Evolutionary conservation across 1,140 invertebrate species (phyloP), one percentile per base, ranked within the genome.

Genomic region (Panulirus ornatus): DNA sequence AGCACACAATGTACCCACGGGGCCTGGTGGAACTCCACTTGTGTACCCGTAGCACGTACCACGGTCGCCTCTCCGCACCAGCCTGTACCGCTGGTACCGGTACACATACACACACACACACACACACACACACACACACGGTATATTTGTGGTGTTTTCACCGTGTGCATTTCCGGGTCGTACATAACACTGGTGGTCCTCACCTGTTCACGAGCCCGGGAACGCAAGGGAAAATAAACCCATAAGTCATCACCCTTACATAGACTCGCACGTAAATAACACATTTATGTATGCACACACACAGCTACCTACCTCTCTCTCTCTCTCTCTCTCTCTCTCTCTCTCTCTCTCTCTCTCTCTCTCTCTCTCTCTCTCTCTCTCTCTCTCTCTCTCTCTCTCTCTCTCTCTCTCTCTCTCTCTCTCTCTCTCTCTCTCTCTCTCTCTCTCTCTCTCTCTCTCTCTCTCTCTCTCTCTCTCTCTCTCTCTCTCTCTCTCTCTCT

Each of bases 401-500:
- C 27, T 34, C 9, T 8, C 71, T 34, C 5, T 75, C 36, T 11
- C 36, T 38, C 27, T 75, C 71, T 8, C 71, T 75, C 71, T 75
- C 27, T 5, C 71, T 75, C 36, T 30, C 27, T 75, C 71, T 75
- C 71, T 30, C 71, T 75, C 36, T 11, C 71, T 75, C 36, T 30
- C 27, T 75, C 36, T 36, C 19, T 78, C 38, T 38, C 75, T 42
- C 9, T 76, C 30, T 5, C 73, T 76, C 9, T 36, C 9, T 36
- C 30, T 9, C 30, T 38, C 73, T 76, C 9, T 11, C 30, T 9
- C 9, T 38, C 30, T 36, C 30, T 36, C 73, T 11, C 38, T 36
- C 73, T 38, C 73, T 76, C 73, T 36, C 75, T 78, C 38, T 42
- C 38, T 42, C 38, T 78, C 75, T 1, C 75, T 78, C 44, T 8